A percentile compares a stretch with the other conserved stretches of the same genome.
These are phyloP conservation scores for Aleadryas rufinucha DNA, from an alignment of 2,113 vertebrate genomes.

Conservation along the genomic window DNA sequence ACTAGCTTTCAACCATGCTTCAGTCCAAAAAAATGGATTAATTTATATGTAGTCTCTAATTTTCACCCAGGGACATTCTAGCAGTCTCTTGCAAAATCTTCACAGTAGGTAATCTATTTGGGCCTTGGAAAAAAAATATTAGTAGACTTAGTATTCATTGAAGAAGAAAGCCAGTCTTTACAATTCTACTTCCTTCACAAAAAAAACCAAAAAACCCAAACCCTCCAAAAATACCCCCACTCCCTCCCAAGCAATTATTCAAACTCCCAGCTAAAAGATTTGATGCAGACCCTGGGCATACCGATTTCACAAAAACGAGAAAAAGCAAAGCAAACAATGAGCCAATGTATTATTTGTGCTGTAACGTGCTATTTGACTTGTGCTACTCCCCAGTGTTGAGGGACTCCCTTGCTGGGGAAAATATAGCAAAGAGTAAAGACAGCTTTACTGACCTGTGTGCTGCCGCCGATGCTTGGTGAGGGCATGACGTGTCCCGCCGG, in stretches of 20 bases:
- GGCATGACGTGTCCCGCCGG: slow-evolving; percentile 94
- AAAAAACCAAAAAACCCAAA: background rate
- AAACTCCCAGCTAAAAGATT: background rate
- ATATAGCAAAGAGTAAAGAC: background rate
- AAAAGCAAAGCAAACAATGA: background rate
- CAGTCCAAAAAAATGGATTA: slow-evolving; percentile 24
- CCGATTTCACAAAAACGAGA: background rate
- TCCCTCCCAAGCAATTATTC: background rate
- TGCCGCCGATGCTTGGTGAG: slow-evolving; percentile 97
- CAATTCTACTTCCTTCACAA: background rate
- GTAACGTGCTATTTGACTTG: background rate
- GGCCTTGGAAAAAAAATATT: background rate
- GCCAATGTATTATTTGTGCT: background rate
- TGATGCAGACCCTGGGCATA: background rate
- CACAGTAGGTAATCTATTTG: slow-evolving; percentile 27
- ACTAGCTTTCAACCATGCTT: background rate
- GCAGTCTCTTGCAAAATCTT: slow-evolving; percentile 11
- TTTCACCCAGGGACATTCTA: background rate
- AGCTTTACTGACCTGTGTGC: slow-evolving; percentile 89
- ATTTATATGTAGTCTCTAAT: background rate
- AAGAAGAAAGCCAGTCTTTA: background rate
- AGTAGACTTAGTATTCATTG: background rate
- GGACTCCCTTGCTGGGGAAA: slow-evolving; percentile 41
- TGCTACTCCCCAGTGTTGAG: background rate
- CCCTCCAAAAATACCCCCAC: background rate